Conservation (phyloP, 92 coral and sea anemone species). For the Porites evermanni region DNA sequence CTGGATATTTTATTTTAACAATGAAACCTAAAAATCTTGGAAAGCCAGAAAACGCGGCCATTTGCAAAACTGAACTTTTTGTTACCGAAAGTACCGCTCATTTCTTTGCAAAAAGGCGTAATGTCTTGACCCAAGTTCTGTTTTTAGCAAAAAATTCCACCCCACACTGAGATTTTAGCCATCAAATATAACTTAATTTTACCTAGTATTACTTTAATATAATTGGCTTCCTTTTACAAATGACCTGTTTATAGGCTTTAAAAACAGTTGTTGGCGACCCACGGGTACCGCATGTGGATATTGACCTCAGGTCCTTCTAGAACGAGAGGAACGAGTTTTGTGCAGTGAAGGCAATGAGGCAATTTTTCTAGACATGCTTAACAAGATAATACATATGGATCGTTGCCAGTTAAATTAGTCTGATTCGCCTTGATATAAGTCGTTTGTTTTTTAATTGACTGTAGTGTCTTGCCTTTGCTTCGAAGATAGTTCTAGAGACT, state of each 20-base stretch:
- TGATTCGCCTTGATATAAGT: too few relatives aligned
- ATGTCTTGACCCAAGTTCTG: background rate
- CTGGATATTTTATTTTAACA: too few relatives aligned
- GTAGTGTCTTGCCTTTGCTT: too few relatives aligned
- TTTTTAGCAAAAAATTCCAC: background rate
- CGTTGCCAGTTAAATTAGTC: background rate
- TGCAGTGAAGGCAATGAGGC: too few relatives aligned
- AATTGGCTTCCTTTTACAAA: slow-evolving; percentile 15
- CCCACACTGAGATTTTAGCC: background rate
- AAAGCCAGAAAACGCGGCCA: too few relatives aligned
- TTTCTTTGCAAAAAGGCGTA: background rate
- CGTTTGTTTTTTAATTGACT: too few relatives aligned
- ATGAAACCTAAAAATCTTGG: too few relatives aligned
- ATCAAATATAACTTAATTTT: background rate
- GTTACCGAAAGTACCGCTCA: background rate
- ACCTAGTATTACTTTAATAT: background rate
- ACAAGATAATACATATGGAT: background rate
- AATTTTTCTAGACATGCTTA: background rate
- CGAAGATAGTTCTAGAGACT: too few relatives aligned
- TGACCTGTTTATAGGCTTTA: background rate
- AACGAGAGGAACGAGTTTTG: background rate
- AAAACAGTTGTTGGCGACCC: background rate
- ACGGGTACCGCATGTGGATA: background rate
- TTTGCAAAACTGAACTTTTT: background rate
- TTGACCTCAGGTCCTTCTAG: background rate